Evolutionary conservation across 1,140 invertebrate species (phyloP).

Genomic region (Trichonephila clavipes): DNA sequence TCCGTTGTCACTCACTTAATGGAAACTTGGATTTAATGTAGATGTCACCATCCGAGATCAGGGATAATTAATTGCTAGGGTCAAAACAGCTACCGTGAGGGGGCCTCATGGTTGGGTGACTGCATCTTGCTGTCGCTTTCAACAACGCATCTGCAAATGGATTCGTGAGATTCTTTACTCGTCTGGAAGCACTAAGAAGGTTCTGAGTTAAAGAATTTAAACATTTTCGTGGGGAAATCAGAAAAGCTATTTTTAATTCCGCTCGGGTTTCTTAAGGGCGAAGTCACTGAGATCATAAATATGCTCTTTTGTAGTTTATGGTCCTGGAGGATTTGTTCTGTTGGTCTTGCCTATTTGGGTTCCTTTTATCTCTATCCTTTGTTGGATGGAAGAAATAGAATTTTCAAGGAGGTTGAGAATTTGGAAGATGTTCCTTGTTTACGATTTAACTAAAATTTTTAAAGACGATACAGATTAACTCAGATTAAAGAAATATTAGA

Average conservation of each 20-base stretch:
- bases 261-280: slow-evolving; percentile 14
- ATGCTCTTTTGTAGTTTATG: slow-evolving; percentile 21
- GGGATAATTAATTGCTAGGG: slow-evolving; percentile 66
- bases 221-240: slow-evolving; percentile 5
- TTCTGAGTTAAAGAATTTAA: neutral
- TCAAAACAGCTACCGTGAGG: slow-evolving; percentile 27
- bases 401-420: neutral
- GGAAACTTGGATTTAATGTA: slow-evolving; percentile 52
- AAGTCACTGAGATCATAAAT: neutral
- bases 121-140: slow-evolving; percentile 29
- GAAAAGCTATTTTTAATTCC: slow-evolving; percentile 26
- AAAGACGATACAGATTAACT: no score
- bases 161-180: slow-evolving; percentile 27
- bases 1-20: slow-evolving; percentile 38
- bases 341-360: slow-evolving; percentile 8
- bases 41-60: slow-evolving; percentile 32
- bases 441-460: neutral
- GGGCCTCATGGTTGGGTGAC: slow-evolving; percentile 19
- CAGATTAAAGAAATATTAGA: no score
- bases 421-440: neutral
- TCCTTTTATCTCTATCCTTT: neutral
- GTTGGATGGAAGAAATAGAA: neutral
- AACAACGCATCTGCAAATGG: slow-evolving; percentile 25
- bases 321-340: neutral
- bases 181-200: slow-evolving; percentile 6